phyloP scores from a whole-genome alignment of 2,888 invertebrate species.

The Notodonta ziczac region DNA sequence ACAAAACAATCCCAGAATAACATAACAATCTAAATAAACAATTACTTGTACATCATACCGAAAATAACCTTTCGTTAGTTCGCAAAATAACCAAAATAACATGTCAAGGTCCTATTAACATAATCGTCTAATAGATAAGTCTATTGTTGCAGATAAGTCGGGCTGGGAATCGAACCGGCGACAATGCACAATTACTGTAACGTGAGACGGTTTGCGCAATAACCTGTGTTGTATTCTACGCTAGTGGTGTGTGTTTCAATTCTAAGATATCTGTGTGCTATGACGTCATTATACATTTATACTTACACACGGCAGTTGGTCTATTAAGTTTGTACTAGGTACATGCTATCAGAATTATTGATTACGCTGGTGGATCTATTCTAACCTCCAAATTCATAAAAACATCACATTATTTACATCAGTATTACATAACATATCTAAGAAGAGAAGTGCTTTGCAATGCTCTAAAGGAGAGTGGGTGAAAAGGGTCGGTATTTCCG shows the following conservation, averaged over 20 bases:
- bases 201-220: conserved; percentile 39
- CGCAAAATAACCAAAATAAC: conserved; percentile 24
- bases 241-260: background rate
- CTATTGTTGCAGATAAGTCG: conserved; percentile 51
- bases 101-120: conserved; percentile 54
- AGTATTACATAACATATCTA: too few species aligned
- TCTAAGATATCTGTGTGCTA: too few species aligned
- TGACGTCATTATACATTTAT: too few species aligned
- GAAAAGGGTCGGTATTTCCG: too few species aligned
- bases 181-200: conserved; percentile 60
- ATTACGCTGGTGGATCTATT: too few species aligned
- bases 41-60: conserved; percentile 10
- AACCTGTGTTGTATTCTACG: background rate
- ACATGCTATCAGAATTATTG: too few species aligned
- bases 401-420: too few species aligned
- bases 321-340: too few species aligned
- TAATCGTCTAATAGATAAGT: conserved; percentile 45
- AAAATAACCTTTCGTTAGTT: conserved; percentile 15
- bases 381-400: too few species aligned
- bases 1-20: background rate
- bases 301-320: too few species aligned
- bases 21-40: conserved; percentile 5
- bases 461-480: too few species aligned
- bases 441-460: too few species aligned
- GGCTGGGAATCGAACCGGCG: conserved; percentile 56